Percentiles rank a stretch among this genome's conserved stretches.
Conservation (phyloP, 2,113 vertebrate species). For the Grantiella picta region DNA sequence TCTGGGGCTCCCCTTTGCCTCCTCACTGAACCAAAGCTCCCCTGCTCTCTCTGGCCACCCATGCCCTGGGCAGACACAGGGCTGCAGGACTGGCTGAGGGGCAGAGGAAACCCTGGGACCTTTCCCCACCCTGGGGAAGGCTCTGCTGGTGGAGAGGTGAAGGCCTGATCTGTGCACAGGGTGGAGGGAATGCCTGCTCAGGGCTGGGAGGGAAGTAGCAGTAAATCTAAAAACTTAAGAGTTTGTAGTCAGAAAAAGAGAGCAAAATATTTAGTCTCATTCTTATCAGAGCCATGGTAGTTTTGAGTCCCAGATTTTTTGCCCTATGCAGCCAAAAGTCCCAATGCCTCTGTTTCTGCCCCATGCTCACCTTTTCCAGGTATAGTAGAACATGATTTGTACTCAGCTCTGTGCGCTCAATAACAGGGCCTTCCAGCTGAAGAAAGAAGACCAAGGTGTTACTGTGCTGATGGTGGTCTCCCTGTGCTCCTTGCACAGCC, state of each 20-base stretch:
- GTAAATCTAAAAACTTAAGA: too few species aligned
- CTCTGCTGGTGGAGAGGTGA: neutral
- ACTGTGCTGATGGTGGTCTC: neutral
- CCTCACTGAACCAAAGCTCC: neutral
- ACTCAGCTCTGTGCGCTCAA: slow-evolving; percentile 26
- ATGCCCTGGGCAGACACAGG: neutral
- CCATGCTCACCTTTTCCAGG: slow-evolving; percentile 7
- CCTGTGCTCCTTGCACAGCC: neutral
- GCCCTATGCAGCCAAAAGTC: too few species aligned
- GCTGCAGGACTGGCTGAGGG: neutral
- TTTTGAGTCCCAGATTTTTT: neutral
- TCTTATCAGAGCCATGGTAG: neutral
- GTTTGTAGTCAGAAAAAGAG: neutral
- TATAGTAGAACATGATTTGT: slow-evolving; percentile 26
- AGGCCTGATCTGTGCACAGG: neutral
- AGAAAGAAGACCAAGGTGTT: neutral
- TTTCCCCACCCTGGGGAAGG: neutral
- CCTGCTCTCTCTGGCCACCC: accelerated
- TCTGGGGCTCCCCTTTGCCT: neutral
- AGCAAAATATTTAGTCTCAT: neutral
- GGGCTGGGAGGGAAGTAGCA: neutral
- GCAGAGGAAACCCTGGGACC: too few species aligned
- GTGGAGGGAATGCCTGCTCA: neutral
- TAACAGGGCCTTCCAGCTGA: neutral
- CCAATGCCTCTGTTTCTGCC: neutral